These are phyloP conservation scores for Sus scrofa DNA, from an alignment of 2,113 vertebrate genomes.

Conservation along the genomic window DNA sequence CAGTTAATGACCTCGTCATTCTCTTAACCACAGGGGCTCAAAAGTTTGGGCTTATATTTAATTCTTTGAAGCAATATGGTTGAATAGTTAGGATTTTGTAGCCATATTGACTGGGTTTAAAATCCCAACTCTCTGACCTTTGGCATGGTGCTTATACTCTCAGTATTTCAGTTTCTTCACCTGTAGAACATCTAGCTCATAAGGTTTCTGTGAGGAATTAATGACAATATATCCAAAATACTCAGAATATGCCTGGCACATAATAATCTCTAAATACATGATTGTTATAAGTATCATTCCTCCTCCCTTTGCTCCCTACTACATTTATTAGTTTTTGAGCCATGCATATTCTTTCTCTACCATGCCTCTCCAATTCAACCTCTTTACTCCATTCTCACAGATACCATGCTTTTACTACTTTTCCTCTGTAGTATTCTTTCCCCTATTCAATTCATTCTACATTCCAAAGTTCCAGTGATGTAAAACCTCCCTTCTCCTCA, in stretches of 20 bases:
- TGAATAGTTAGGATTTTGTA: not conserved
- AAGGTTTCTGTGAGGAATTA: not conserved
- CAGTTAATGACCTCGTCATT: too few relatives aligned
- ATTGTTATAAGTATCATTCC: not conserved
- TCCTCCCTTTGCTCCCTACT: not conserved
- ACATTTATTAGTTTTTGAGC: not conserved
- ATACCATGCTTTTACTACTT: not conserved
- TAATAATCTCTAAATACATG: not conserved
- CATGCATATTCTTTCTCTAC: not conserved
- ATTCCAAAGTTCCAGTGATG: not conserved
- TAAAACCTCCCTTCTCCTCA: not conserved
- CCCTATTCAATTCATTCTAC: not conserved
- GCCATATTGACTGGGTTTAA: not conserved
- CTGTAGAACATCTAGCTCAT: not conserved
- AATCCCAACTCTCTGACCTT: not conserved
- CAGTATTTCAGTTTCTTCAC: not conserved
- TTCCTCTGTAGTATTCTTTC: not conserved
- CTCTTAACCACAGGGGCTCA: not conserved
- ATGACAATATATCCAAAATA: not conserved
- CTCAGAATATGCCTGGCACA: not conserved
- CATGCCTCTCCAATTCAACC: not conserved
- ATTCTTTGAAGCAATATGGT: not conserved
- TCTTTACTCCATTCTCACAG: not conserved
- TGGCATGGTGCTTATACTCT: not conserved
- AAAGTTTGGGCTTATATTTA: not conserved